phyloP scores from a whole-genome alignment of 2,888 invertebrate species.

The Acanthacorydalis orientalis region DNA sequence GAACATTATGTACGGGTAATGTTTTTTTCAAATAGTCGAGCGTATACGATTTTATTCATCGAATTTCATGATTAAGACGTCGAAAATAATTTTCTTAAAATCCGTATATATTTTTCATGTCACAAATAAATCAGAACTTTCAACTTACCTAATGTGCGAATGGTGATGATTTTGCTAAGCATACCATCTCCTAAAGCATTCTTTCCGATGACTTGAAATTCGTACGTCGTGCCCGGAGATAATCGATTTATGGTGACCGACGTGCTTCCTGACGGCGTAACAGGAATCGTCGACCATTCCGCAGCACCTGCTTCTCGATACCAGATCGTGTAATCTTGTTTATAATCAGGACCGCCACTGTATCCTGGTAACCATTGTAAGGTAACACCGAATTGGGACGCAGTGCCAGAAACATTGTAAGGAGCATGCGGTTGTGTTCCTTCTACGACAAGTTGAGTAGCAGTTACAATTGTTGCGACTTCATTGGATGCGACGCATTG shows the following conservation, averaged over 20 bases:
- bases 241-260: conserved; percentile 79
- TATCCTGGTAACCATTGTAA: conserved; percentile 89
- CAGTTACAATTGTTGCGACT: conserved; percentile 85
- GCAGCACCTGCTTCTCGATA: conserved; percentile 74
- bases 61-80: too few species aligned
- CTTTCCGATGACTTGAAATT: conserved; percentile 90
- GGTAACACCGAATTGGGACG: conserved; percentile 79
- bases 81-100: too few species aligned
- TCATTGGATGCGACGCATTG: conserved; percentile 92
- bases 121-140: neutral
- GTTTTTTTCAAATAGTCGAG: neutral
- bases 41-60: too few species aligned
- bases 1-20: neutral
- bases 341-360: conserved; percentile 87
- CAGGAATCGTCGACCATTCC: conserved; percentile 87
- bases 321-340: conserved; percentile 91
- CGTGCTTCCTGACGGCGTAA: conserved; percentile 82
- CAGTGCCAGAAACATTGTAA: conserved; percentile 80
- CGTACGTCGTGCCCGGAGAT: conserved; percentile 80
- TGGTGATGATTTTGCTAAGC: conserved; percentile 85
- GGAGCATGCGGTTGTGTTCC: conserved; percentile 96
- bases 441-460: conserved; percentile 78
- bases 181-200: conserved; percentile 90
- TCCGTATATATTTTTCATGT: too few species aligned
- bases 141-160: conserved; percentile 70